A percentile compares a stretch with the other conserved stretches of the same genome.
Conservation (phyloP, 2,888 invertebrate species). For the Pyrgus malvae region DNA sequence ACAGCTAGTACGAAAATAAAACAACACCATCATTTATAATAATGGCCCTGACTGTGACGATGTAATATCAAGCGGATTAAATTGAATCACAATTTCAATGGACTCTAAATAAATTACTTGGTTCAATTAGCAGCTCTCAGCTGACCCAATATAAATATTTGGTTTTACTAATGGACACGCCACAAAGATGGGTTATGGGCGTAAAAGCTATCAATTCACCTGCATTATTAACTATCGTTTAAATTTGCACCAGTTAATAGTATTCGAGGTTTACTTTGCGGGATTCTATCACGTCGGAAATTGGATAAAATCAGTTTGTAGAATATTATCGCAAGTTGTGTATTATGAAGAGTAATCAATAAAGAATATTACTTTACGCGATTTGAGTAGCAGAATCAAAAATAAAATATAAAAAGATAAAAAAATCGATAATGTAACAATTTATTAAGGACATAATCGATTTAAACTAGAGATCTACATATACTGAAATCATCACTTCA, state of each 20-base stretch:
- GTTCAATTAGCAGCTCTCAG: constrained; percentile 16
- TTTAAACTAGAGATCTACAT: too few relatives aligned
- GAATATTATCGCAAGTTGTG: too few relatives aligned
- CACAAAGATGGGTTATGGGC: constrained; percentile 21
- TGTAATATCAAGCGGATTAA: constrained; percentile 2
- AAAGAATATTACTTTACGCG: too few relatives aligned
- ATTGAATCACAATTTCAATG: constrained; percentile 6
- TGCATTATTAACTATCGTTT: constrained; percentile 24
- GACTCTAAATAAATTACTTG: constrained; percentile 11
- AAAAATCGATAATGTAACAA: too few relatives aligned
- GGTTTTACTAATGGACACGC: constrained; percentile 23
- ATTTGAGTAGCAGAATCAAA: too few relatives aligned
- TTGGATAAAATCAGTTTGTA: not conserved
- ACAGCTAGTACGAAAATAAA: too few relatives aligned
- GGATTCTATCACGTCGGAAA: not conserved
- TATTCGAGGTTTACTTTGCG: constrained; percentile 18
- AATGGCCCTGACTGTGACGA: not conserved
- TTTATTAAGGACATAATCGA: too few relatives aligned
- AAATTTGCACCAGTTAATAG: constrained; percentile 17
- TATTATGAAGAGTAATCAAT: too few relatives aligned
- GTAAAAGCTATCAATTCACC: constrained; percentile 24
- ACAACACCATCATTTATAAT: too few relatives aligned
- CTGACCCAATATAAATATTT: constrained; percentile 25
- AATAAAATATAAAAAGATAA: too few relatives aligned
- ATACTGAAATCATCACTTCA: too few relatives aligned